Percentiles rank a stretch among this genome's conserved stretches.
These are phyloP conservation scores for Stercorarius parasiticus DNA, from an alignment of 2,113 vertebrate species.

Conservation along the genomic window DNA sequence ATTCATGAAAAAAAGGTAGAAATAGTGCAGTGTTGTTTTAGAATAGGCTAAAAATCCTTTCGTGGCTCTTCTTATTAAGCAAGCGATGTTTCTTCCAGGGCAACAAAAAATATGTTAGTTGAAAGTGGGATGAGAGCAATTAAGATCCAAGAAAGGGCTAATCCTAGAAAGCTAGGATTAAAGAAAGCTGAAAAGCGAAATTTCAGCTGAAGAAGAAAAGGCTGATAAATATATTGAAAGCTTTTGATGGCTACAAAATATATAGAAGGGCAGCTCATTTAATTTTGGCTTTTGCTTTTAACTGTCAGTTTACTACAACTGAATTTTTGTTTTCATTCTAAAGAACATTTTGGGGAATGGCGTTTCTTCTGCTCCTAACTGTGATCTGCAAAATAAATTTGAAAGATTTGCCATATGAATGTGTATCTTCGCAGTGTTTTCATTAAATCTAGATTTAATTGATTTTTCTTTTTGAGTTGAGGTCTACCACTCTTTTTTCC, in stretches of 20 bases:
- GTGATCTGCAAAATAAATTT: neutral
- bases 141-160: neutral
- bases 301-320: neutral
- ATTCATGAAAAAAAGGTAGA: neutral
- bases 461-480: neutral
- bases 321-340: neutral
- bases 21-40: neutral
- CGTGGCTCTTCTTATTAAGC: neutral
- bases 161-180: neutral
- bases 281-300: slow-evolving; percentile 19
- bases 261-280: neutral
- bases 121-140: slow-evolving; percentile 37
- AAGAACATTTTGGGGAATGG: neutral
- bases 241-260: neutral
- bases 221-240: neutral
- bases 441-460: neutral
- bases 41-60: neutral
- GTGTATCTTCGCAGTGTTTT: neutral
- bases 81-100: slow-evolving; percentile 3
- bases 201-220: neutral
- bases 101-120: neutral
- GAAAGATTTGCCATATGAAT: neutral
- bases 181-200: slow-evolving; percentile 1
- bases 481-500: neutral
- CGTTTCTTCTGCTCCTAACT: neutral